Evolutionary conservation across 2,797 vertebrate species (phyloP).

Genomic region (Gephyroberyx darwinii): DNA sequence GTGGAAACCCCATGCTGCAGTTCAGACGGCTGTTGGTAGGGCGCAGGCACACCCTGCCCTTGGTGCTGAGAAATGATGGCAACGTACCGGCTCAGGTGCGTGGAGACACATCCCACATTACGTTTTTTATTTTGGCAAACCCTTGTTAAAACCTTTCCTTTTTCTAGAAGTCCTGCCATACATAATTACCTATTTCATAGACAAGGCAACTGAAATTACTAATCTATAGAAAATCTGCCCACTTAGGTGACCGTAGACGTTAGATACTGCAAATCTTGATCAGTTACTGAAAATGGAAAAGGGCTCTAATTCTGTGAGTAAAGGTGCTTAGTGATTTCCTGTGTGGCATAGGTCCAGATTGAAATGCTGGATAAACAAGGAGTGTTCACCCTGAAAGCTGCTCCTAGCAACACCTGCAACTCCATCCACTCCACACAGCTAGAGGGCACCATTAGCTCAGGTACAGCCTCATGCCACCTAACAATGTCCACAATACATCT

Average conservation of each 20-base stretch:
- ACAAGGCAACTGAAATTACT: not conserved
- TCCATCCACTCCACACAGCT: constrained; percentile 62
- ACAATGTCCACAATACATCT: not conserved
- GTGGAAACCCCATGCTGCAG: constrained; percentile 82
- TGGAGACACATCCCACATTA: not conserved
- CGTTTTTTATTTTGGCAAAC: not conserved
- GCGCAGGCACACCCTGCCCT: constrained; percentile 71
- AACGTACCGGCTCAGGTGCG: constrained; percentile 69
- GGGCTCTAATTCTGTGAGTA: not conserved
- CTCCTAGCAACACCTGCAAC: constrained; percentile 64
- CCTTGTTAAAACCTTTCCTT: not conserved
- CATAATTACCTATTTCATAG: not conserved
- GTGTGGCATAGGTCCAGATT: constrained; percentile 81
- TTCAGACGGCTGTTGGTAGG: constrained; percentile 84
- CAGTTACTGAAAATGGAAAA: not conserved
- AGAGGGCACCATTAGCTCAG: constrained; percentile 55
- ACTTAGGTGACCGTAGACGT: not conserved
- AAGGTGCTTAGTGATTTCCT: not conserved
- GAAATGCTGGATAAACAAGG: constrained; percentile 80
- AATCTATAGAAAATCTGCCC: not conserved
- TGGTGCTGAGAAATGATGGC: constrained; percentile 87
- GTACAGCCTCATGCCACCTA: constrained; percentile 55
- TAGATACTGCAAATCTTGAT: not conserved
- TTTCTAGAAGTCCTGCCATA: no score
- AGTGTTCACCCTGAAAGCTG: constrained; percentile 82